Evolutionary conservation across 1,140 invertebrate genomes (phyloP).

Genomic region (Trachymyrmex cornetzi): DNA sequence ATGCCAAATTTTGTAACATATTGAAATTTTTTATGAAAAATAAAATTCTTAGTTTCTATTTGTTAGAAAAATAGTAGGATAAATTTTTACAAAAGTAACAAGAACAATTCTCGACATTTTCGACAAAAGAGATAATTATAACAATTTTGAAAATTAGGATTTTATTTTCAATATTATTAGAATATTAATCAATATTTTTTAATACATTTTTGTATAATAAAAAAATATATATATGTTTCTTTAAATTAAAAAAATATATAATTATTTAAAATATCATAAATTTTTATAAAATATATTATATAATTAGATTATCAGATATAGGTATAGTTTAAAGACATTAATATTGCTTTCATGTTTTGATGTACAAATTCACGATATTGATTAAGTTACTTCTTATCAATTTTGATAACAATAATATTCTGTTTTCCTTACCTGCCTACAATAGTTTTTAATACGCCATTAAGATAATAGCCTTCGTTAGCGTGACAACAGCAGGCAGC

Average conservation of each 20-base stretch:
- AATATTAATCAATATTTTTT: neutral
- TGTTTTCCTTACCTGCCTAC: constrained; percentile 78
- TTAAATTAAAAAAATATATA: neutral
- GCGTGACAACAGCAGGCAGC: constrained; percentile 82
- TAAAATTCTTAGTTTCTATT: neutral
- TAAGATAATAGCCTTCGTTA: constrained; percentile 84
- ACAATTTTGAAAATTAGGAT: neutral
- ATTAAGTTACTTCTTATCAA: neutral
- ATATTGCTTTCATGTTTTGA: neutral
- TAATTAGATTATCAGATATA: neutral
- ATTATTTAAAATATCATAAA: neutral
- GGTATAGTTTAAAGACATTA: neutral
- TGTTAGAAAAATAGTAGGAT: neutral
- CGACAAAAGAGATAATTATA: neutral
- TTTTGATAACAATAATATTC: neutral
- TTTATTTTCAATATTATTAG: neutral
- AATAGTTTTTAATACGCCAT: constrained; percentile 84
- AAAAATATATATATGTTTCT: neutral
- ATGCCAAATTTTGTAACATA: neutral
- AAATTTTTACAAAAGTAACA: neutral
- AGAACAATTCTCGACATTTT: neutral
- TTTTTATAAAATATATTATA: no score
- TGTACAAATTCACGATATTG: neutral
- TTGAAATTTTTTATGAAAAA: neutral
- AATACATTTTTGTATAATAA: neutral